phyloP scores from a whole-genome alignment of 2,113 vertebrate species.

The Prunella fulvescens region DNA sequence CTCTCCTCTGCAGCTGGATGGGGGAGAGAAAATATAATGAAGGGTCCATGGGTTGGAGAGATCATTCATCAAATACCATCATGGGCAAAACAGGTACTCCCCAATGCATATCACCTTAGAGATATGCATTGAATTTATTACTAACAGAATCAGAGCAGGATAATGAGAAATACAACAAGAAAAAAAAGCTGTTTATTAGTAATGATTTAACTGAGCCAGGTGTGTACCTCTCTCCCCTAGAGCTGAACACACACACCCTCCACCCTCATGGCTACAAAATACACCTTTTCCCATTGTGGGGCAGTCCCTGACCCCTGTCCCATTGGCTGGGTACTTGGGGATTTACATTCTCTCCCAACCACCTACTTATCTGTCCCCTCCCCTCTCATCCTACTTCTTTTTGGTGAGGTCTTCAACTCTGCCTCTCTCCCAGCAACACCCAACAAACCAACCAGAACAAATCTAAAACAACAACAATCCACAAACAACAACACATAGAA shows the following conservation, averaged over 20 bases:
- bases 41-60: background rate
- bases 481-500: background rate
- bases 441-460: background rate
- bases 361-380: background rate
- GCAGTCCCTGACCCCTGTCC: background rate
- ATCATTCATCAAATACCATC: background rate
- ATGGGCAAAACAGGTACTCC: background rate
- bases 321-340: too few relatives aligned
- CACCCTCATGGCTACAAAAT: background rate
- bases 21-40: background rate
- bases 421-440: background rate
- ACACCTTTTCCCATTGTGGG: accelerated
- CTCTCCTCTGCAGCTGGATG: background rate
- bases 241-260: too few relatives aligned
- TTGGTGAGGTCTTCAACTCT: background rate
- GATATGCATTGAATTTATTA: background rate
- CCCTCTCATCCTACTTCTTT: background rate
- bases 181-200: background rate
- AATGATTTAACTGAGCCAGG: background rate
- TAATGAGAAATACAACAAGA: background rate
- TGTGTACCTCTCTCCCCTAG: background rate
- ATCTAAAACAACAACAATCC: background rate
- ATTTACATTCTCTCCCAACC: accelerated
- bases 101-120: background rate
- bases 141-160: background rate